phyloP scores from a whole-genome alignment of 2,888 invertebrate genomes.

The Gasteruption jaculator region DNA sequence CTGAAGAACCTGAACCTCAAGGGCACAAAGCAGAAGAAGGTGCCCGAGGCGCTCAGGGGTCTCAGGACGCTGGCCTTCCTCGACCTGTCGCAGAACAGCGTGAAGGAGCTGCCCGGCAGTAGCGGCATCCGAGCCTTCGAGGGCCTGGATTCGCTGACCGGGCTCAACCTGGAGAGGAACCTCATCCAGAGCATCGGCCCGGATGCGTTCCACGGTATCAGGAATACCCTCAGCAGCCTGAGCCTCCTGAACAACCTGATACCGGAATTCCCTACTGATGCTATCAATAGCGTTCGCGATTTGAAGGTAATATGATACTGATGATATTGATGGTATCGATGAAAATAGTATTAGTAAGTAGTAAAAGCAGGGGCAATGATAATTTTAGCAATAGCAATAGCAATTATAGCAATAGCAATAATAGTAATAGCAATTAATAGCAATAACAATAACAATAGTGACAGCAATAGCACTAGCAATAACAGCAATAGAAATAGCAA shows the following conservation, averaged over 20 bases:
- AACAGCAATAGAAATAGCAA: too few relatives aligned
- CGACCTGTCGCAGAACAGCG: slow-evolving; percentile 84
- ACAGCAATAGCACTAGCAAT: too few relatives aligned
- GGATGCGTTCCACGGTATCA: slow-evolving; percentile 75
- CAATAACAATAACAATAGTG: too few relatives aligned
- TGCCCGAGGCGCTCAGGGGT: slow-evolving; percentile 76
- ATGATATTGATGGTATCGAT: neutral
- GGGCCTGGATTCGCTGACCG: slow-evolving; percentile 76
- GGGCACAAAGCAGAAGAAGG: slow-evolving; percentile 74
- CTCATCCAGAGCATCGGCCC: slow-evolving; percentile 73
- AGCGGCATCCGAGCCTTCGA: slow-evolving; percentile 68
- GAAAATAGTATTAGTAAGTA: slow-evolving; percentile 1
- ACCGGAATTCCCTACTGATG: slow-evolving; percentile 79
- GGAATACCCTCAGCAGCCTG: slow-evolving; percentile 78
- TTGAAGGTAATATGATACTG: slow-evolving; percentile 58
- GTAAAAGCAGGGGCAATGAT: neutral
- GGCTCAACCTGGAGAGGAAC: slow-evolving; percentile 84
- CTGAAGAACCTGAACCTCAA: slow-evolving; percentile 87
- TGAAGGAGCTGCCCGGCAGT: slow-evolving; percentile 73
- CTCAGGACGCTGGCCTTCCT: slow-evolving; percentile 78
- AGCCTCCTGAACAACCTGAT: slow-evolving; percentile 85
- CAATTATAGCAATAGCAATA: too few relatives aligned
- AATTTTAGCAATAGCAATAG: too few relatives aligned
- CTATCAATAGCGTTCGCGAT: slow-evolving; percentile 73
- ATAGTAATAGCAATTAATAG: too few relatives aligned